Evolutionary conservation across 2,797 vertebrate genomes (phyloP), one percentile per base, ranked within the genome.

Genomic region (Cirrhinus molitorella): DNA sequence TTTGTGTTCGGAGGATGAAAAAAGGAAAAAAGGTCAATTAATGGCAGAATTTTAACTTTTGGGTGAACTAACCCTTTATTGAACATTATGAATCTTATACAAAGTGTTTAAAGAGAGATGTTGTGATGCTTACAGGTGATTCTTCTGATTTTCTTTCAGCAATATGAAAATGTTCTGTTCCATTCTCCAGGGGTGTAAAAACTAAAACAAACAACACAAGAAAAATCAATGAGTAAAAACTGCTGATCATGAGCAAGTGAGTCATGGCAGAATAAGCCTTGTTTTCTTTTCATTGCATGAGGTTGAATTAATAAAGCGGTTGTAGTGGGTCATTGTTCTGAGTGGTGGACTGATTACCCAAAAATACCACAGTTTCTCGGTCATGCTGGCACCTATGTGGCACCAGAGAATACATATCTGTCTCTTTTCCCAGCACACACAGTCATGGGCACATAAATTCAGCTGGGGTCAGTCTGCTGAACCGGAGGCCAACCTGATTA

Each of bases 101-200:
- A 34, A 34, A 34, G 31, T 34, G 31, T 34, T 34, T 34, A 34
- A 34, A 67, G 6, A 66, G 28, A 66, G 49, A 5, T 45, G 34
- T 9, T 21, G 25, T 47, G 31, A 77, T 80, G 77, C 95, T 92
- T 93, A 98, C 96, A 94, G 81, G 91, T 47, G 94, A 92, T 76
- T 92, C 88, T 59, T 94, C 91, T 1, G 78, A 87, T 90, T 95
- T 96, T 85, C 92, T 92, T 89, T 96, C 96, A 83, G 95, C 95
- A 89, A 89, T 90, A 87, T 91, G 86, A 88, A 95, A 96, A 88
- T 93, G 92, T 37, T 96, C 95, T 0, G 92, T 95, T 87, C 97
- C 97, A 0, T 99, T 99, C 94, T 98, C 96, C 1, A 98, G 90
- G 40, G 96, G 96, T 12, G 95, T 94, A 92, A 99, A 99, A 90